Percentiles rank a stretch among this genome's conserved stretches.
Conservation (phyloP, 2,797 vertebrate genomes). For the Muraenolepis orangiensis region DNA sequence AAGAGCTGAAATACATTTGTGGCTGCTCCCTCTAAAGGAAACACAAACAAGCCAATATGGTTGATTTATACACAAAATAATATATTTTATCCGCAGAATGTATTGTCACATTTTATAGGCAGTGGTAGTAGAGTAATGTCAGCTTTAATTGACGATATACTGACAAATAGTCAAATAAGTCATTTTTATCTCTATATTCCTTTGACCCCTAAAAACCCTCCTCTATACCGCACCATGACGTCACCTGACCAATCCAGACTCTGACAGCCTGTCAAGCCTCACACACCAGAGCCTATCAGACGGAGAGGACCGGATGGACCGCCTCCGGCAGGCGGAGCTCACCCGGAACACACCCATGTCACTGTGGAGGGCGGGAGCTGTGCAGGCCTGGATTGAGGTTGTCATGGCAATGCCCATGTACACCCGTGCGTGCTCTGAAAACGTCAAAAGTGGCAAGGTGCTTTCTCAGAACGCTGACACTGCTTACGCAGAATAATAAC, state of each 20-base stretch:
- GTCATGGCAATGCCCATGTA: constrained; percentile 92
- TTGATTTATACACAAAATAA: not conserved
- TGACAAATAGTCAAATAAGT: constrained; percentile 44
- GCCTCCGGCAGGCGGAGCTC: constrained; percentile 81
- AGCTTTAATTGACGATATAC: constrained; percentile 1
- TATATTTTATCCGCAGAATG: not conserved
- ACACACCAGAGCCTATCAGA: constrained; percentile 81
- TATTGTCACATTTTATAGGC: not conserved
- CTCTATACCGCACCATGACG: constrained; percentile 55
- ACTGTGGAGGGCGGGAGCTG: constrained; percentile 80
- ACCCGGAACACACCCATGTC: constrained; percentile 82
- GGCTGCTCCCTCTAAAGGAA: not conserved
- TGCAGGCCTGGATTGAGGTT: constrained; percentile 88
- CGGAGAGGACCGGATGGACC: constrained; percentile 82
- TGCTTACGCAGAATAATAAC: not conserved
- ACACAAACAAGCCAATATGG: not conserved
- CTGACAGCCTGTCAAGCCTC: constrained; percentile 76
- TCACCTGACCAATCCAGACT: constrained; percentile 74
- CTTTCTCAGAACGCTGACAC: not conserved
- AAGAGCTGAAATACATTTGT: not conserved
- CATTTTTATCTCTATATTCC: constrained; percentile 51
- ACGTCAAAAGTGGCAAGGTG: constrained; percentile 88
- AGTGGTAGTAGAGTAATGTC: not conserved
- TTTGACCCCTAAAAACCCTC: constrained; percentile 58
- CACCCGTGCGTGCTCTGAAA: constrained; percentile 78